phyloP scores from a whole-genome alignment of 1,140 invertebrate genomes.

The Macrotrachela quadricornifera region DNA sequence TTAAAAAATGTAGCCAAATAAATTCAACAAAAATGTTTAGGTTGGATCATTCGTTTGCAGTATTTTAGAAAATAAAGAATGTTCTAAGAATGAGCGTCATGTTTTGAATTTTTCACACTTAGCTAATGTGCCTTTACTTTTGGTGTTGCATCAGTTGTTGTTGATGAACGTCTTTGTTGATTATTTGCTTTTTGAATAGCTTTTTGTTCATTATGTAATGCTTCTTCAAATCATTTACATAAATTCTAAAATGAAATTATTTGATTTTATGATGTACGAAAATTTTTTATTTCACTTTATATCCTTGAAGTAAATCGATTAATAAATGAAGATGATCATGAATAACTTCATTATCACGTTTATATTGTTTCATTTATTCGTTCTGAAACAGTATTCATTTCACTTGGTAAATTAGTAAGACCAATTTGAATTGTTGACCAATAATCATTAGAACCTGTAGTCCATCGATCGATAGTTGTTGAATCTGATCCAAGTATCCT shows the following conservation, averaged over 20 bases:
- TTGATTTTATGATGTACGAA: too few species aligned
- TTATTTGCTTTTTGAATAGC: constrained; percentile 46
- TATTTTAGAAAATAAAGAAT: too few species aligned
- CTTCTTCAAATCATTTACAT: constrained; percentile 47
- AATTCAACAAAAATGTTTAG: too few species aligned
- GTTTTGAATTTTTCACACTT: too few species aligned
- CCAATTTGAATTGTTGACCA: constrained; percentile 42
- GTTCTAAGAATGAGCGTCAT: too few species aligned
- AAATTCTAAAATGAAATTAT: constrained; percentile 33
- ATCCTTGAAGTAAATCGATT: constrained; percentile 40
- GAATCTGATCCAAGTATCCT: constrained; percentile 19
- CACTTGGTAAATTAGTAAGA: constrained; percentile 39
- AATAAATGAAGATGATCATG: constrained; percentile 42
- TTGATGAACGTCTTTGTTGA: constrained; percentile 14
- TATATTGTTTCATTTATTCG: constrained; percentile 29
- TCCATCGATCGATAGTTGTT: constrained; percentile 34
- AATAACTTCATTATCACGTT: constrained; percentile 37
- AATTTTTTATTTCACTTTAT: constrained; percentile 30
- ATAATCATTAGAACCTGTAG: constrained; percentile 38
- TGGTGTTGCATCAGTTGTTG: too few species aligned
- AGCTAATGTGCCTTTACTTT: too few species aligned
- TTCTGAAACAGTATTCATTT: constrained; percentile 22
- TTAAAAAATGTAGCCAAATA: too few species aligned
- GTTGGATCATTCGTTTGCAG: too few species aligned
- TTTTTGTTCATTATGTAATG: constrained; percentile 43